Evolutionary conservation across 2,888 invertebrate genomes (phyloP), one percentile per base, ranked within the genome.

Genomic region (Hydroisotoma schaefferi): DNA sequence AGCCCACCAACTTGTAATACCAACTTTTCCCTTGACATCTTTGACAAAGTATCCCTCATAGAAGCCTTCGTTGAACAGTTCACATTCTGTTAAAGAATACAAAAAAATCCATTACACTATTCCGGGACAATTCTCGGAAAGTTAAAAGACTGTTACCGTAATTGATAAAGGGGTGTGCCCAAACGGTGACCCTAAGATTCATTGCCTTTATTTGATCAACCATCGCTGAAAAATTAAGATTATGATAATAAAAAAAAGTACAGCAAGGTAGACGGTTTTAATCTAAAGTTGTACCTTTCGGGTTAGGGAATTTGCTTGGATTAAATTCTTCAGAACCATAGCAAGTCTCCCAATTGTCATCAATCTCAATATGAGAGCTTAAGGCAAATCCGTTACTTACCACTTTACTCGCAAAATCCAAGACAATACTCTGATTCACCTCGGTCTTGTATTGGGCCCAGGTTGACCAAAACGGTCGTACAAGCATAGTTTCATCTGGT

Each of bases 151-250:
- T 27, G 29, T 55, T 59, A 68, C 70, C 59, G 46, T 74, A 63
- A 74, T 91, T 88, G 22, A 91, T 86, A 75, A 93, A 93, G 0
- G 92, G 92, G 81, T 91, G 90, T 49, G 86, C 83, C 90, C 92
- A 93, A 4, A 91, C 79, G 0, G 89, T 85, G 0, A 88, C 86
- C 26, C 87, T 82, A 75, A 88, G 89, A 0, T 87, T 86, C 60
- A 83, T 66, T 2, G 70, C 66, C 46, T 75, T 73, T 18, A 73
- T 48, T 22, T 63, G 57, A 2, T 52, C 37, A 5, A 70, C 61
- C 67, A 72, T 67, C n/a, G n/a, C n/a, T n/a, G n/a, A n/a, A n/a
- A n/a, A n/a, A n/a, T n/a, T n/a, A n/a, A n/a, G n/a, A n/a, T n/a
- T n/a, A n/a, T n/a, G n/a, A n/a, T n/a, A n/a, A n/a, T n/a, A n/a